A percentile compares a stretch with the other conserved stretches of the same genome.
phyloP scores from a whole-genome alignment of 1,140 invertebrate genomes.

The Pentalonia nigronervosa region DNA sequence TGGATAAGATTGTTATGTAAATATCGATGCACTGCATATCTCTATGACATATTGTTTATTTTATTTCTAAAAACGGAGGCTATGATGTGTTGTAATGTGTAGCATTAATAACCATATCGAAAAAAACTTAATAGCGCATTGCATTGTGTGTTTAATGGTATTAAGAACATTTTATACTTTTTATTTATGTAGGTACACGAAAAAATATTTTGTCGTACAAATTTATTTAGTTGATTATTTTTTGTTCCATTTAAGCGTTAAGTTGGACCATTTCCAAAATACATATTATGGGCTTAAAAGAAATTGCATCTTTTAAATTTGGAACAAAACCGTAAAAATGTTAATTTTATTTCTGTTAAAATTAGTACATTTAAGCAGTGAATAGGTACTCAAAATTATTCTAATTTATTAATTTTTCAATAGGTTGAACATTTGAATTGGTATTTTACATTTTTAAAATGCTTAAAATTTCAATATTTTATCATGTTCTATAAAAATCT shows the following conservation, averaged over 20 bases:
- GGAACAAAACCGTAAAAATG: too few species aligned
- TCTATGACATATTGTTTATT: neutral
- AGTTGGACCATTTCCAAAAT: conserved; percentile 7
- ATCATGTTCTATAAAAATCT: neutral
- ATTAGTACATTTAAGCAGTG: neutral
- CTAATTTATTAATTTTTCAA: neutral
- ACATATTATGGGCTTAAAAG: neutral
- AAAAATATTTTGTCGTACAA: neutral
- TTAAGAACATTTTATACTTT: neutral
- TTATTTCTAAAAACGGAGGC: neutral
- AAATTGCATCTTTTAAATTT: neutral
- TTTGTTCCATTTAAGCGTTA: neutral
- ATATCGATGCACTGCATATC: neutral
- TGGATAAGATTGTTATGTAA: neutral
- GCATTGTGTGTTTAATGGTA: neutral
- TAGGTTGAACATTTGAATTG: neutral
- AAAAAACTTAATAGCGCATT: neutral
- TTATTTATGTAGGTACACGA: neutral
- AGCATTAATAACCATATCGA: neutral
- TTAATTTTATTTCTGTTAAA: too few species aligned
- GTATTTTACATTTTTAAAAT: neutral
- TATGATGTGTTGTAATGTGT: neutral
- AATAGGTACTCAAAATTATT: neutral
- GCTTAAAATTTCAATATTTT: neutral
- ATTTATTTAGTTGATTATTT: conserved; percentile 2